These are phyloP conservation scores for Colletes gigas DNA, from an alignment of 1,140 invertebrate genomes.

Conservation along the genomic window DNA sequence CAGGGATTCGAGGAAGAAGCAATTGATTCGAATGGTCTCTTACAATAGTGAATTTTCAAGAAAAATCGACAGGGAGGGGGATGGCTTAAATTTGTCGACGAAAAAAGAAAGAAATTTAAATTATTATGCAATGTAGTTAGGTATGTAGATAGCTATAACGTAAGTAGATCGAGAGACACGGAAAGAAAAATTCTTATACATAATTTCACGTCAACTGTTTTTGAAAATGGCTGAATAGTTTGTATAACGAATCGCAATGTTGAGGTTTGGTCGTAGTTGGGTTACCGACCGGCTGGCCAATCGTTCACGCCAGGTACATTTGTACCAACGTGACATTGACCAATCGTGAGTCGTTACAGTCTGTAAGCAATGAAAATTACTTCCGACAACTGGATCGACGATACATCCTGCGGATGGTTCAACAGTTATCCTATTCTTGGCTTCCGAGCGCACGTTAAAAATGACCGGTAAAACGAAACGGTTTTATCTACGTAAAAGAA, in stretches of 20 bases:
- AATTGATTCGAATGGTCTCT: too few species aligned
- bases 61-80: too few species aligned
- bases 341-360: conserved; percentile 65
- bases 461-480: conserved; percentile 2
- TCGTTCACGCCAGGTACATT: conserved; percentile 50
- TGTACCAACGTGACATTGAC: conserved; percentile 72
- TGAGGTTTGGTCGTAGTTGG: neutral
- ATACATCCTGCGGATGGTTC: conserved; percentile 55
- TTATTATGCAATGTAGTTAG: too few species aligned
- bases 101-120: too few species aligned
- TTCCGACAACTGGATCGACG: conserved; percentile 66
- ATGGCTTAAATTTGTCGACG: too few species aligned
- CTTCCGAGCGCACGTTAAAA: conserved; percentile 23
- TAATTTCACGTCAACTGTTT: neutral
- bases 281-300: conserved; percentile 53
- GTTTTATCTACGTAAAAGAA: too few species aligned
- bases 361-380: conserved; percentile 63
- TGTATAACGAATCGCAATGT: too few species aligned
- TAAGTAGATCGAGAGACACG: neutral
- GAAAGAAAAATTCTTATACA: neutral
- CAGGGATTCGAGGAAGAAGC: too few species aligned
- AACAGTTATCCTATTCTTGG: conserved; percentile 35
- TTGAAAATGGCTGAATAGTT: too few species aligned
- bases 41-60: too few species aligned
- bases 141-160: too few species aligned